Evolutionary conservation across 2,888 invertebrate species (phyloP).

Genomic region (Eurytoma californica): DNA sequence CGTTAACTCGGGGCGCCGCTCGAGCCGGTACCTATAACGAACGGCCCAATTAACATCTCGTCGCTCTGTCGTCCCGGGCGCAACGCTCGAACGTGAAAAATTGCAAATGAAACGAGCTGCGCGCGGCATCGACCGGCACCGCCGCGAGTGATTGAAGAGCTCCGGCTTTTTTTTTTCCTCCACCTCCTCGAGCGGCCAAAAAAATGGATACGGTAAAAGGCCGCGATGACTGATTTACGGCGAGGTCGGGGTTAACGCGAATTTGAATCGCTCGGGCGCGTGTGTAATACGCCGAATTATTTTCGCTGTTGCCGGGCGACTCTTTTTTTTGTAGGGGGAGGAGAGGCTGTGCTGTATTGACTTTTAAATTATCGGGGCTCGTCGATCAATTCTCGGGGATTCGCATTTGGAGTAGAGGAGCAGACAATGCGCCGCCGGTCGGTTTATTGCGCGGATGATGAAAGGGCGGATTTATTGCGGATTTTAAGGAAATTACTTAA

Average conservation of each 20-base stretch:
- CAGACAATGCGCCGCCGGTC: no score
- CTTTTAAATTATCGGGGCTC: no score
- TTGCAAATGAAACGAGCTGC: conserved; percentile 33
- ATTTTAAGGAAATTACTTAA: no score
- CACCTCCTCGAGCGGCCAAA: background rate
- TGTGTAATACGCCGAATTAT: background rate
- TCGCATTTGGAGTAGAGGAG: no score
- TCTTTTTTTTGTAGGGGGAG: no score
- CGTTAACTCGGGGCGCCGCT: background rate
- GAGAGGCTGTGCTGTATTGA: no score
- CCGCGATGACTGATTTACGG: conserved; percentile 22
- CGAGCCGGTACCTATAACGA: background rate
- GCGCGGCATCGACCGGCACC: background rate
- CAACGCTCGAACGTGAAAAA: conserved; percentile 31
- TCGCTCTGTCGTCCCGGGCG: background rate
- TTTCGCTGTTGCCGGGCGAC: no score
- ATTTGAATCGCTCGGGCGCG: background rate
- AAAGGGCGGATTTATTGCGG: no score
- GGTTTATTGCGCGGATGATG: no score
- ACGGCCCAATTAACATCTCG: conserved; percentile 37
- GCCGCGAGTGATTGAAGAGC: conserved; percentile 21
- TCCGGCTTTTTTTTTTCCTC: background rate
- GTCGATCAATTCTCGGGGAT: no score
- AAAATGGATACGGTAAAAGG: background rate
- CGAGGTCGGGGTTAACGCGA: conserved; percentile 9